Conservation (phyloP, 2,888 invertebrate genomes). For the Tyria jacobaeae region DNA sequence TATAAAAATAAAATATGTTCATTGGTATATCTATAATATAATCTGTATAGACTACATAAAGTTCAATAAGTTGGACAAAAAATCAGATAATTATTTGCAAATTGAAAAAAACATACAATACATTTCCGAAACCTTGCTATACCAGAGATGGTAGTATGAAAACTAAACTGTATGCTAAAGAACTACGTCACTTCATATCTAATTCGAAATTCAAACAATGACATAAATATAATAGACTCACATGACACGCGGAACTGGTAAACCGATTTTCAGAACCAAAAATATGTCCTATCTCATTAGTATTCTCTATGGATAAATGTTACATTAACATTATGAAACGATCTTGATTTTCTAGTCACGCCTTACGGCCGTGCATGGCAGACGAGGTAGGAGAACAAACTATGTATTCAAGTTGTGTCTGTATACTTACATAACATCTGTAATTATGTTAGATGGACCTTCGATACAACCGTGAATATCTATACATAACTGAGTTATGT, state of each 20-base stretch:
- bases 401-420: slow-evolving; percentile 24
- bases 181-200: not conserved
- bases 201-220: not conserved
- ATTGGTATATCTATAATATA: too few relatives aligned
- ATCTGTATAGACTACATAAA: too few relatives aligned
- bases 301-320: slow-evolving; percentile 22
- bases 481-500: not conserved
- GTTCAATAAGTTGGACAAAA: too few relatives aligned
- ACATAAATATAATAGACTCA: not conserved
- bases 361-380: slow-evolving; percentile 24
- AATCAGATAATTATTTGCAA: too few relatives aligned
- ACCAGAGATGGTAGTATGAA: not conserved
- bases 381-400: slow-evolving; percentile 31
- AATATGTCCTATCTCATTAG: slow-evolving; percentile 14
- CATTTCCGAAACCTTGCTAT: not conserved
- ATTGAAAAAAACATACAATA: not conserved
- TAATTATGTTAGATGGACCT: slow-evolving; percentile 24
- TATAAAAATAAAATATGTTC: too few relatives aligned
- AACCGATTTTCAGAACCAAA: slow-evolving; percentile 9
- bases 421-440: slow-evolving; percentile 20
- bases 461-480: slow-evolving; percentile 16
- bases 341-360: slow-evolving; percentile 52
- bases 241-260: slow-evolving; percentile 11
- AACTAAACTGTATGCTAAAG: not conserved
- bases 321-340: slow-evolving; percentile 48